These are phyloP conservation scores for Leucophora obtusa DNA, from an alignment of 2,888 invertebrate species.

Conservation along the genomic window DNA sequence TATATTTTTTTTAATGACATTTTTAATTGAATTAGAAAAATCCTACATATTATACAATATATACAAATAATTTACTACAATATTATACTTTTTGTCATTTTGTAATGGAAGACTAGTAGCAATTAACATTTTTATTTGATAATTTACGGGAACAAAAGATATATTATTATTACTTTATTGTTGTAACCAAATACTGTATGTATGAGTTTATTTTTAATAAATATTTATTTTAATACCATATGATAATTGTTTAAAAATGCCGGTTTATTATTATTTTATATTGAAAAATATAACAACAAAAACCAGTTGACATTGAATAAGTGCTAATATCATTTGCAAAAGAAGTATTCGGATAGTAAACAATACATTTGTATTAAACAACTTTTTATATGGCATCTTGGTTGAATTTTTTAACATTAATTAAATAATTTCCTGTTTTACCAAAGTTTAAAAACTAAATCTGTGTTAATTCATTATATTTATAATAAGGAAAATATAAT, in stretches of 20 bases:
- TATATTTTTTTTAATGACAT: no score
- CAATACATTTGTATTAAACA: neutral
- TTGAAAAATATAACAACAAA: neutral
- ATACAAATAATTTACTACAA: no score
- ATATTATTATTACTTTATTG: no score
- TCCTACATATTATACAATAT: no score
- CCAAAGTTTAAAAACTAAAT: conserved; percentile 31
- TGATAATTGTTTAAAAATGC: conserved; percentile 17
- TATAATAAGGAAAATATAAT: no score
- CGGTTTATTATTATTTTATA: conserved; percentile 6
- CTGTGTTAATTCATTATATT: conserved; percentile 52
- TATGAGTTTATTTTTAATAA: neutral
- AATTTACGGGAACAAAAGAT: no score
- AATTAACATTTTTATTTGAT: no score
- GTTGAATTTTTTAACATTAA: neutral
- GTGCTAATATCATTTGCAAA: conserved; percentile 42
- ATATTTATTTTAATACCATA: conserved; percentile 22
- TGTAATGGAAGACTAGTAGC: no score
- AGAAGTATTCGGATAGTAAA: neutral
- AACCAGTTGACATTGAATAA: conserved; percentile 63
- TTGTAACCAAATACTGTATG: no score
- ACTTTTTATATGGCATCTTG: conserved; percentile 45
- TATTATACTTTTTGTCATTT: no score
- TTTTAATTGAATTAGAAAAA: no score
- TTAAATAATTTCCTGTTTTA: conserved; percentile 56